Percentiles rank a stretch among this genome's conserved stretches.
Evolutionary conservation across 2,113 vertebrate genomes (phyloP).

Genomic region (Geococcyx californianus): DNA sequence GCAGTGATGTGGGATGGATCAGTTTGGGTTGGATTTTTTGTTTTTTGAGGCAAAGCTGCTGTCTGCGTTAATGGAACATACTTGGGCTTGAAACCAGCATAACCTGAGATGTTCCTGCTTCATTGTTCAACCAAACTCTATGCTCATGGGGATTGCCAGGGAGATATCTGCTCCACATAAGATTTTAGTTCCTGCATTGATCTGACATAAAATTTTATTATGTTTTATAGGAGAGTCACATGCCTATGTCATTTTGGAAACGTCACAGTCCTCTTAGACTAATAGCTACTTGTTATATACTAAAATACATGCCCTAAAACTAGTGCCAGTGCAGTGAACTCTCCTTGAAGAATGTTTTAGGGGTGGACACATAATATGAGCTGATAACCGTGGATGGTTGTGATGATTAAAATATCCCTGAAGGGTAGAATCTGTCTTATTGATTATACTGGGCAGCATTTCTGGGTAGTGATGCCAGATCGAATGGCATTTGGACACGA

Average conservation of each 20-base stretch:
- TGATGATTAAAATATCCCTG: conserved; percentile 49
- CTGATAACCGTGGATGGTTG: conserved; percentile 22
- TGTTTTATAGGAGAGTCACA: neutral
- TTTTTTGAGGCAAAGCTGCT: neutral
- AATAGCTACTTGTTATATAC: neutral
- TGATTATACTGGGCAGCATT: conserved; percentile 6
- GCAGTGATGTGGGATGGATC: neutral
- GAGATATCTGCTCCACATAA: neutral
- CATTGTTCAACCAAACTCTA: neutral
- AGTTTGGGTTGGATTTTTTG: neutral
- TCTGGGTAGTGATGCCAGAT: neutral
- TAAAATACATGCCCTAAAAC: conserved; percentile 33
- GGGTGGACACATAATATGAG: conserved; percentile 9
- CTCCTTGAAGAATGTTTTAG: conserved; percentile 4
- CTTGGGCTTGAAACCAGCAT: neutral
- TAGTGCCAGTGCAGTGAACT: neutral
- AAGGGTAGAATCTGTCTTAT: conserved; percentile 54
- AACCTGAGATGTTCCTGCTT: neutral
- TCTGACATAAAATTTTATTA: neutral
- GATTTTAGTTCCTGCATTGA: neutral
- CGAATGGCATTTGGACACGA: neutral
- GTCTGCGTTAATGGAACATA: neutral
- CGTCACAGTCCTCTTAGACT: neutral
- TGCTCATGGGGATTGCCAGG: neutral
- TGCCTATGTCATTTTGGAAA: neutral